Evolutionary conservation across 2,797 vertebrate genomes (phyloP), one percentile per base, ranked within the genome.

Genomic region (Rachycentron canadum): DNA sequence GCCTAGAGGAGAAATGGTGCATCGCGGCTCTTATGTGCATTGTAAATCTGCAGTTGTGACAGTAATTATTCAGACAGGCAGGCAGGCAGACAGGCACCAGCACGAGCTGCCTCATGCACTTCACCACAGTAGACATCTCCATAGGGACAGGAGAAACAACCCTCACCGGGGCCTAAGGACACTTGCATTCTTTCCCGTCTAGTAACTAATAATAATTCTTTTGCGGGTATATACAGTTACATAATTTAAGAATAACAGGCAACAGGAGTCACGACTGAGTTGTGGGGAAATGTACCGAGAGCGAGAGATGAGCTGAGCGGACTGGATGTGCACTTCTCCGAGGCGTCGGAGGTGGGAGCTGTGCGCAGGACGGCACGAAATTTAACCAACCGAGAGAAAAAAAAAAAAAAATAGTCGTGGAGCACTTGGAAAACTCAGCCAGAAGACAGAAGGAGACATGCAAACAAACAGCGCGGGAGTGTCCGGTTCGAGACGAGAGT

Each of bases 311-410:
- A 40, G 60, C 63, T 0, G 17, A 36, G 43, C 23, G 65, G n/a
- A 9, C 21, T 38, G 3, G 11, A 58, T 5, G 47, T 91, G 94
- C 86, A 91, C 84, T 93, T 88, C 92, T 88, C 78, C 45, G 60
- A 89, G 78, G 69, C 91, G 91, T 86, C 94, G 77, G 76, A 76
- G 87, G 94, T 91, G 84, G 94, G 94, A 86, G 94, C 94, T 85
- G 86, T 92, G 83, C 86, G 75, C 85, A 38, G 34, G 23, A 52
- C 52, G 30, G 64, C 30, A 1, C 36, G 45, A 41, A 47, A 38
- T 47, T 57, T 16, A 73, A 68, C 40, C 63, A 83, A 63, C 77
- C 69, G 62, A 50, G 17, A 53, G 17, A 16, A 28, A 53, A 28
- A 17, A 17, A 23, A 25, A 41, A 67, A 28, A 53, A 13, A 50